Base-by-base conservation (phyloP, 2,888 invertebrate genomes). In the Oxytorus armatus region DNA sequence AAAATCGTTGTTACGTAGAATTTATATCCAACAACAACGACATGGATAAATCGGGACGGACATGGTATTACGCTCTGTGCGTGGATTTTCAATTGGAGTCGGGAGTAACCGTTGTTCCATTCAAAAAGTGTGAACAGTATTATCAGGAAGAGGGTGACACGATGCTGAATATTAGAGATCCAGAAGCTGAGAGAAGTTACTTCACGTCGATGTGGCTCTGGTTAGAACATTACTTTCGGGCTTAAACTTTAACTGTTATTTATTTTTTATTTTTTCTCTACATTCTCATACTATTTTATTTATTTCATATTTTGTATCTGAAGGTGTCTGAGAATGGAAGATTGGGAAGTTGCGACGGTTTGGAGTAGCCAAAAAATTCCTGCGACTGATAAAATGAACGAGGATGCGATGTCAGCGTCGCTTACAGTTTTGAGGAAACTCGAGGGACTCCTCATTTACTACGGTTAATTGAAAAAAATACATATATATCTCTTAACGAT, bases 181-280 rank as follows among this genome's bases (percentile, higher is more conserved):
- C 93, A 0, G 93, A 93, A 77, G 93, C 94, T 0, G 93, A 93
- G 70, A 93, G 91, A 87, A 92, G 94, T 86, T 94, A 94, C 84
- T 93, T 93, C 76, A 93, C 93, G 4, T 92, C 91, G 55, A 93
- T 95, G 93, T 95, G 95, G 95, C 91, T 95, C 25, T 93, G 95
- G 95, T 94, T 90, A 79, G 72, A 59, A 18, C 1, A 18, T 8
- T 1, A 18, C 10, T 36, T 36, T 3, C 8, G 49, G 5, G 5
- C 3, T 10, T 14, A 49, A 4, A 8, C 8, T 49, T 21, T 49
- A 2, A 14, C 3, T 21, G 29, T 18, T 49, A 1, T 49, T 21
- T 3, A 5, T 49, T 49, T 21, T 21, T 49, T 49, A 5, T 21
- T 49, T 49, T 47, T 47, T 47, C 14, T 16, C 8, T 8, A 53